Conservation (phyloP, 2,797 vertebrate species). For the Lutjanus campechanus region DNA sequence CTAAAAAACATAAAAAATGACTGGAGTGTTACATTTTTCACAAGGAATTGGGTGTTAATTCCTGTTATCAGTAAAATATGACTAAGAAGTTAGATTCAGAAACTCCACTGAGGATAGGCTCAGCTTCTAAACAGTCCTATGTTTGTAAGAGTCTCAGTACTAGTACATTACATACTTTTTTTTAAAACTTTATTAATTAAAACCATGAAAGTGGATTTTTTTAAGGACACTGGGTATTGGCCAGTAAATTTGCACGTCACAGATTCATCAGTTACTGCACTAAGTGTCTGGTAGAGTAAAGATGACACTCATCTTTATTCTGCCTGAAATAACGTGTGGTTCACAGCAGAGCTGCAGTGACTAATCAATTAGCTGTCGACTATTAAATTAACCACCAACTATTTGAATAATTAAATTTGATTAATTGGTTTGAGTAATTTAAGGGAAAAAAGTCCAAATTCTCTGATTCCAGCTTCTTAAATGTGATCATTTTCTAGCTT, state of each 20-base stretch:
- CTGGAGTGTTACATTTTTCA: conserved; percentile 1
- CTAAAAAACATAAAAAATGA: conserved; percentile 11
- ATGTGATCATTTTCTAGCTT: no score
- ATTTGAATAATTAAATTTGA: no score
- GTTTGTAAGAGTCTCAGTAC: neutral
- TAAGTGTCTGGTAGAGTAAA: neutral
- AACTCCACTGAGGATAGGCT: neutral
- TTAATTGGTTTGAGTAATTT: no score
- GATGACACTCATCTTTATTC: neutral
- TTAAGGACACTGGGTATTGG: conserved; percentile 7
- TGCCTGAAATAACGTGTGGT: conserved; percentile 16
- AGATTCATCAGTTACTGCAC: conserved; percentile 11
- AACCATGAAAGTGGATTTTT: neutral
- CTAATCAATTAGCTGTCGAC: no score
- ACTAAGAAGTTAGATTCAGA: neutral
- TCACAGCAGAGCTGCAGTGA: neutral
- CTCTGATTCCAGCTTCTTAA: no score
- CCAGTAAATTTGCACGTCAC: conserved; percentile 2
- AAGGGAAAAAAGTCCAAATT: no score
- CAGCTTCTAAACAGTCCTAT: neutral
- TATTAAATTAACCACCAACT: no score
- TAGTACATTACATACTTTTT: neutral
- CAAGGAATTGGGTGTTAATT: neutral
- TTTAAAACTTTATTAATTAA: neutral
- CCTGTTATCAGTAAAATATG: conserved; percentile 14